Percentiles rank a stretch among this genome's conserved stretches.
phyloP scores from a whole-genome alignment of 2,888 invertebrate species.

The Tridacna crocea region DNA sequence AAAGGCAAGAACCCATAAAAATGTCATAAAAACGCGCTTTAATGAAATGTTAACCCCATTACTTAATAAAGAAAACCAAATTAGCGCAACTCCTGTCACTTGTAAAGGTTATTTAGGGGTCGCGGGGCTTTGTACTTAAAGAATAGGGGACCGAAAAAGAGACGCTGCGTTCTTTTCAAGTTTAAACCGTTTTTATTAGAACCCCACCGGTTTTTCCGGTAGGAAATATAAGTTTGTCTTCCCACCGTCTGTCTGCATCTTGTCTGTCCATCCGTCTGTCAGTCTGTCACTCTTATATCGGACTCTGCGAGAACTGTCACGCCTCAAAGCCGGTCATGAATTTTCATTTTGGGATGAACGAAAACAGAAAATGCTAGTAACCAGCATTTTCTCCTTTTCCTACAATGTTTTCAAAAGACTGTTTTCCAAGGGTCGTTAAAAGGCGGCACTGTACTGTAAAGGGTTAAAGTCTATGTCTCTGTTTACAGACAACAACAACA shows the following conservation, averaged over 20 bases:
- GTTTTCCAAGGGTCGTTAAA: too few relatives aligned
- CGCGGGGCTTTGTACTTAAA: background rate
- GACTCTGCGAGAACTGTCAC: background rate
- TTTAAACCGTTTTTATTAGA: background rate
- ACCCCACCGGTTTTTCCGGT: background rate
- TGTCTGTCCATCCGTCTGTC: background rate
- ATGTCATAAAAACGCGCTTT: constrained; percentile 3
- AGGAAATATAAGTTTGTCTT: background rate
- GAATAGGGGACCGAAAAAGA: constrained; percentile 8
- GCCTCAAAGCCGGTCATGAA: too few relatives aligned
- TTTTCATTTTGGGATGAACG: too few relatives aligned
- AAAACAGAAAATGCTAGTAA: background rate
- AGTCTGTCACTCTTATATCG: background rate
- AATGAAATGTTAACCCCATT: constrained; percentile 20
- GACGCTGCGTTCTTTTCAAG: background rate
- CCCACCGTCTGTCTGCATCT: background rate
- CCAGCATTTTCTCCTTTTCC: background rate
- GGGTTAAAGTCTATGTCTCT: too few relatives aligned
- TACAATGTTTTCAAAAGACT: too few relatives aligned
- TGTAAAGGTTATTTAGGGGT: constrained; percentile 12
- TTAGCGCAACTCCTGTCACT: constrained; percentile 11
- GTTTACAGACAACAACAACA: too few relatives aligned
- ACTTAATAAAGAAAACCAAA: constrained; percentile 26
- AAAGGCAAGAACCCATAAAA: constrained; percentile 11
- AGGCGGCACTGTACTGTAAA: too few relatives aligned